phyloP scores from a whole-genome alignment of 2,888 invertebrate genomes.

The Synergus itoensis region DNA sequence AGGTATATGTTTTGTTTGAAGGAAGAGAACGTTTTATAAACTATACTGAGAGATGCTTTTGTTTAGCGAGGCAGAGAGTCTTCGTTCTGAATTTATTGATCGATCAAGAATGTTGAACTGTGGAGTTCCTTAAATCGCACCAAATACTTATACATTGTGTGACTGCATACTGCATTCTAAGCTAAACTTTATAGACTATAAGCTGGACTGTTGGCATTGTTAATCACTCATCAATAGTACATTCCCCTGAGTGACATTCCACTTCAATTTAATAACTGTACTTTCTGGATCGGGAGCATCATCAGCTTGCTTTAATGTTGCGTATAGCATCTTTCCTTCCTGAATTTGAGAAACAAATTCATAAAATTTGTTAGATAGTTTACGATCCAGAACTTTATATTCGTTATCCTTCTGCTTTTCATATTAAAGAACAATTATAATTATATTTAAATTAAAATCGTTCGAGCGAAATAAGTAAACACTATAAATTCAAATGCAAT shows the following conservation, averaged over 20 bases:
- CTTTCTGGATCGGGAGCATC: background rate
- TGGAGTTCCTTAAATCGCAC: slow-evolving; percentile 18
- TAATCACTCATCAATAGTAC: slow-evolving; percentile 23
- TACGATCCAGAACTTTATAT: background rate
- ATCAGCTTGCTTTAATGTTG: background rate
- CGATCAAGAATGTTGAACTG: slow-evolving; percentile 36
- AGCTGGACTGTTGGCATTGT: slow-evolving; percentile 16
- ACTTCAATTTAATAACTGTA: slow-evolving; percentile 7
- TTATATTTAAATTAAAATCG: background rate
- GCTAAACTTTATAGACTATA: slow-evolving; percentile 10
- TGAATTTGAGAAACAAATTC: background rate
- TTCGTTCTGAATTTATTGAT: slow-evolving; percentile 21
- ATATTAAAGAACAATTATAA: background rate
- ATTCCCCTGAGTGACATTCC: slow-evolving; percentile 19
- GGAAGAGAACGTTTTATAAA: background rate
- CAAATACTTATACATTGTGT: slow-evolving; percentile 5
- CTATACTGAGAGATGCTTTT: background rate
- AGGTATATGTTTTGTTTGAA: background rate
- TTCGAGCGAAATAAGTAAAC: background rate
- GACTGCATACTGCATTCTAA: slow-evolving; percentile 19
- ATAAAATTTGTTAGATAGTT: background rate
- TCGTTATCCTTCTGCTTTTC: background rate
- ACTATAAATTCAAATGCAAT: background rate
- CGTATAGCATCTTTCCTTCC: background rate
- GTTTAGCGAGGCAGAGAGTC: background rate